Evolutionary conservation across 2,888 invertebrate species (phyloP).

Genomic region (Phragmatobia fuliginosa): DNA sequence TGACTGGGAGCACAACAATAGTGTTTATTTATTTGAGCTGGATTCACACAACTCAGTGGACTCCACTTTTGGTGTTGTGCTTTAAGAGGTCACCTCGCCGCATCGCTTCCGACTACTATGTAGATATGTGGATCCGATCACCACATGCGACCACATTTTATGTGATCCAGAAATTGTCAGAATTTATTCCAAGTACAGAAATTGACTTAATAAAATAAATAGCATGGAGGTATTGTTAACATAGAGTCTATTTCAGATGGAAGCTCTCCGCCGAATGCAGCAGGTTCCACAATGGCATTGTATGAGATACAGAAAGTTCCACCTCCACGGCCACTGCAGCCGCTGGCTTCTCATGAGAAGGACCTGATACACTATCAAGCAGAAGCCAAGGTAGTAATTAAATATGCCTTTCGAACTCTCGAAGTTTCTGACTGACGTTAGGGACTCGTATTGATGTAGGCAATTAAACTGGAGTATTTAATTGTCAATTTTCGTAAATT

Average conservation of each 20-base stretch:
- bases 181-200: no score
- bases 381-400: no score
- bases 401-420: no score
- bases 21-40: background rate
- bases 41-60: background rate
- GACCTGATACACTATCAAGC: constrained; percentile 78
- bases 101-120: no score
- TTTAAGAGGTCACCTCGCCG: no score
- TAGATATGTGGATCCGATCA: no score
- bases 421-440: constrained; percentile 36
- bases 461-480: background rate
- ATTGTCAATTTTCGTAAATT: background rate
- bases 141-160: no score
- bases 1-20: no score
- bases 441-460: constrained; percentile 27
- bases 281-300: constrained; percentile 95
- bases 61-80: no score
- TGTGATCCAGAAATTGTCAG: no score
- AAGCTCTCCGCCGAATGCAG: constrained; percentile 91
- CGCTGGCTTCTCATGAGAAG: constrained; percentile 89
- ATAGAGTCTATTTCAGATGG: constrained; percentile 66
- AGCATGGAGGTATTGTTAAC: background rate
- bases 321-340: constrained; percentile 91
- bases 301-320: constrained; percentile 92
- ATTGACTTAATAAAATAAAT: no score